Conservation (phyloP, 2,113 vertebrate species). For the Illadopsis cleaveri region DNA sequence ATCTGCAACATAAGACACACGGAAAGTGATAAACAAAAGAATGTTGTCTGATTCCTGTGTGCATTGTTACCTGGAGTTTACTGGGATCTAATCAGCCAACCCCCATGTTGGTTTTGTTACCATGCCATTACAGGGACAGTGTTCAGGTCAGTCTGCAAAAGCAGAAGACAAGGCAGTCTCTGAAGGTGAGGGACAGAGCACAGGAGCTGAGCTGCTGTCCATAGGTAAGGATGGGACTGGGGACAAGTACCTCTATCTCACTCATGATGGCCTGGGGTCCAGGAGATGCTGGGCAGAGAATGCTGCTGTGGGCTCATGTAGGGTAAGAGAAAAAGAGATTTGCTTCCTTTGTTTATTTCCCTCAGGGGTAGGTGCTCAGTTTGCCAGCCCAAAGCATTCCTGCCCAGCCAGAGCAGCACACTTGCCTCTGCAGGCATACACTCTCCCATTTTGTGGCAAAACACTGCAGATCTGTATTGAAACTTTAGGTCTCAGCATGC, state of each 20-base stretch:
- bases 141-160: neutral
- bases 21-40: neutral
- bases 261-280: neutral
- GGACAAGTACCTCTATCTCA: neutral
- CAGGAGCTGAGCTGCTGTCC: neutral
- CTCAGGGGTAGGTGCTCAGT: fast-evolving
- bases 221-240: neutral
- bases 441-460: neutral
- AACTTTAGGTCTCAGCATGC: neutral
- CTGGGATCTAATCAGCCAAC: neutral
- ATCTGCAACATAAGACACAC: neutral
- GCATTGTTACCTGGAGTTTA: neutral
- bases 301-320: neutral
- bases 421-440: fast-evolving
- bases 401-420: neutral
- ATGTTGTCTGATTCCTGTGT: neutral
- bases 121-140: neutral
- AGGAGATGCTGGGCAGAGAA: neutral
- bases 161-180: neutral
- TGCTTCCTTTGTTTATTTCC: neutral
- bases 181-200: neutral
- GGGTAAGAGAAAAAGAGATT: neutral
- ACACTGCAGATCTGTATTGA: neutral
- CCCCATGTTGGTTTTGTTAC: neutral
- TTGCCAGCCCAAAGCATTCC: neutral